These are phyloP conservation scores for Tuta absoluta DNA, from an alignment of 2,888 invertebrate genomes.

Conservation along the genomic window DNA sequence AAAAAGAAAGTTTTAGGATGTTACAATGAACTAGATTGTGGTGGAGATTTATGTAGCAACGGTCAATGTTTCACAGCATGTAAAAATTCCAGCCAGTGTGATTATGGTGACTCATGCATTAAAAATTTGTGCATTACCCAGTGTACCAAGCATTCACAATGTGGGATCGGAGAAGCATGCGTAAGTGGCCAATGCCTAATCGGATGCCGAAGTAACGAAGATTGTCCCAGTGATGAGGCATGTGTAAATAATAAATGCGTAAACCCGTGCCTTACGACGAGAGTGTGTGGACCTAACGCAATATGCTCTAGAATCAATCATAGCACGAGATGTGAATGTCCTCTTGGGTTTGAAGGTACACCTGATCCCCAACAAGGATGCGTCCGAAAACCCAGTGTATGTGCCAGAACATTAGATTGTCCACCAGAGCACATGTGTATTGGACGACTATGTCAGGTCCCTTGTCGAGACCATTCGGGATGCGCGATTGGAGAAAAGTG, in stretches of 20 bases:
- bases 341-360: conserved; percentile 91
- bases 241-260: conserved; percentile 92
- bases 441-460: conserved; percentile 88
- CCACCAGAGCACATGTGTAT: conserved; percentile 89
- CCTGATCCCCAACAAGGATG: conserved; percentile 95
- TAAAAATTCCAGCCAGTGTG: conserved; percentile 88
- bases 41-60: conserved; percentile 88
- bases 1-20: conserved; percentile 86
- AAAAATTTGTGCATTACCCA: conserved; percentile 90
- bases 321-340: conserved; percentile 89
- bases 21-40: conserved; percentile 86
- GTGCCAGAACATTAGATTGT: conserved; percentile 86
- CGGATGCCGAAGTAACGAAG: conserved; percentile 92
- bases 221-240: conserved; percentile 88
- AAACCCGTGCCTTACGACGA: conserved; percentile 89
- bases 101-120: conserved; percentile 88
- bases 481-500: conserved; percentile 94
- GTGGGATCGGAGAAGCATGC: conserved; percentile 90
- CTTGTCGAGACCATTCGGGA: conserved; percentile 86
- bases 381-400: conserved; percentile 88
- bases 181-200: conserved; percentile 88
- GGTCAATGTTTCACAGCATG: conserved; percentile 93
- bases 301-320: conserved; percentile 89
- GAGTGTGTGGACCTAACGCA: conserved; percentile 92
- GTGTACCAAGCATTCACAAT: conserved; percentile 91